Conservation (phyloP, 2,113 vertebrate species). For the Hirundichthys speculiger region DNA sequence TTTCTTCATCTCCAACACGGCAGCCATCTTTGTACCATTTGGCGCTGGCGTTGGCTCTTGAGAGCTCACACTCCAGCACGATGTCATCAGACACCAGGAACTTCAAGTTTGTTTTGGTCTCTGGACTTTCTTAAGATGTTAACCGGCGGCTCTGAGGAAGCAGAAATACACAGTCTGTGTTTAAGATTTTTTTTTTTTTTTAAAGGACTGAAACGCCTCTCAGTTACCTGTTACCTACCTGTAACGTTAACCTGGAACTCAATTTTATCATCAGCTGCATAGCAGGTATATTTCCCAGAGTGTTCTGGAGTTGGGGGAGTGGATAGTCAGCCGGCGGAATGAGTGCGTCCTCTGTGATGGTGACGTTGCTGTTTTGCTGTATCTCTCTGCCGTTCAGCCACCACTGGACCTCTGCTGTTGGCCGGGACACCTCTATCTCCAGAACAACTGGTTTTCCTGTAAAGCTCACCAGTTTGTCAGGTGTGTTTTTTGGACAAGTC, state of each 20-base stretch:
- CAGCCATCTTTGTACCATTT: constrained; percentile 92
- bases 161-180: constrained; percentile 1
- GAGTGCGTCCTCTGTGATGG: constrained; percentile 62
- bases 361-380: constrained; percentile 62
- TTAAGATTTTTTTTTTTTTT: neutral
- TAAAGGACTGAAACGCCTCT: neutral
- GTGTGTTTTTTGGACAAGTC: constrained; percentile 36
- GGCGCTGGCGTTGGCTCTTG: constrained; percentile 66
- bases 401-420: constrained; percentile 78
- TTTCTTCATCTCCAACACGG: constrained; percentile 83
- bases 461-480: constrained; percentile 48
- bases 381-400: constrained; percentile 69
- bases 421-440: constrained; percentile 73
- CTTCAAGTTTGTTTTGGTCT: constrained; percentile 64
- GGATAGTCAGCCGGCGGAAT: constrained; percentile 74
- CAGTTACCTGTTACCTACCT: constrained; percentile 69
- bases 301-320: constrained; percentile 57
- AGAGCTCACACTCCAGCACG: constrained; percentile 86
- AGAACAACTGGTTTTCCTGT: constrained; percentile 71
- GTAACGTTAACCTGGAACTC: constrained; percentile 86
- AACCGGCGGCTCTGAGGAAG: constrained; percentile 79
- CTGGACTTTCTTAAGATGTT: constrained; percentile 81
- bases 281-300: constrained; percentile 86
- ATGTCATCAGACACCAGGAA: constrained; percentile 82
- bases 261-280: constrained; percentile 72